These are phyloP conservation scores for Latrodectus geometricus DNA, from an alignment of 1,140 invertebrate genomes.

Conservation along the genomic window DNA sequence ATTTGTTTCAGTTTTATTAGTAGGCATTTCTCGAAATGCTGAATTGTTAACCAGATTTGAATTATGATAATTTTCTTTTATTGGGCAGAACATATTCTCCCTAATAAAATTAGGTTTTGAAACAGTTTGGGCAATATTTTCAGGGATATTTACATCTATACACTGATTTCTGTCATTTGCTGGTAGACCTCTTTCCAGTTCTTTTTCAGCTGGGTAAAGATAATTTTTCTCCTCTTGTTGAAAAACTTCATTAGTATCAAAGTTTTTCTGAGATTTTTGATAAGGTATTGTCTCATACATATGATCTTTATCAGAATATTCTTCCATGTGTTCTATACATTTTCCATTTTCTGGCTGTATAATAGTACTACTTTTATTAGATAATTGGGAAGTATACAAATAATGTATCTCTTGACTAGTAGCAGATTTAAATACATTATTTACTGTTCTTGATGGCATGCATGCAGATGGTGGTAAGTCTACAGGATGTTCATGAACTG, in stretches of 20 bases:
- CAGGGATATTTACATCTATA: neutral
- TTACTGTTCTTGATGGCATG: constrained; percentile 28
- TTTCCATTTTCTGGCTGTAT: constrained; percentile 33
- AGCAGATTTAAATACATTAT: constrained; percentile 51
- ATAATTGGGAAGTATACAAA: constrained; percentile 51
- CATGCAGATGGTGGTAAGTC: constrained; percentile 39
- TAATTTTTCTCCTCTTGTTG: constrained; percentile 17
- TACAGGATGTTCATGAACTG: constrained; percentile 44
- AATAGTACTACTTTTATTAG: constrained; percentile 30
- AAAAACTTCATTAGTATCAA: constrained; percentile 12
- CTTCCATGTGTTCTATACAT: neutral
- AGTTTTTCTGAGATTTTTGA: constrained; percentile 11
- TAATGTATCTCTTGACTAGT: constrained; percentile 60
- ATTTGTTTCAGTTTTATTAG: neutral
- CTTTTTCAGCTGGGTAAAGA: constrained; percentile 53
- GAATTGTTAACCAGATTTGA: constrained; percentile 12
- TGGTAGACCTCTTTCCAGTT: constrained; percentile 39
- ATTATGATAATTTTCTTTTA: constrained; percentile 35
- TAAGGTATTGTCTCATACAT: constrained; percentile 57
- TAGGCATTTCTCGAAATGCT: constrained; percentile 24
- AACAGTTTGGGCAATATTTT: neutral
- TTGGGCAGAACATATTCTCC: constrained; percentile 53
- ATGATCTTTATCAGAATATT: constrained; percentile 42
- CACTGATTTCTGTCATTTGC: constrained; percentile 35
- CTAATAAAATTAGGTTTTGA: constrained; percentile 19